Percentiles rank a stretch among this genome's conserved stretches.
phyloP scores from a whole-genome alignment of 1,140 invertebrate genomes.

The Bombus cullumanus region DNA sequence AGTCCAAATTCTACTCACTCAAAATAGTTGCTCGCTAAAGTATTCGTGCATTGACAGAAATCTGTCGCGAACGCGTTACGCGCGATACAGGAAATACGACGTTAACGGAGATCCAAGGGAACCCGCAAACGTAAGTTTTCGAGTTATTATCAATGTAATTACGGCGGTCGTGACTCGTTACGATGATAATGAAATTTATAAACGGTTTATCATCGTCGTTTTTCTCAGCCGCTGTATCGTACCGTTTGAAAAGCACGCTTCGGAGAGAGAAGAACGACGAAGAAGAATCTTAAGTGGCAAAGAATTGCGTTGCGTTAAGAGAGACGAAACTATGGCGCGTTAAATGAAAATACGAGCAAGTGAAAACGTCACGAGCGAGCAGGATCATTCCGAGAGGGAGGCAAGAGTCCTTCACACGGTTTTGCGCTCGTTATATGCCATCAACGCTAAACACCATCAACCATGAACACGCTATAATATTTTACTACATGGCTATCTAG shows the following conservation, averaged over 20 bases:
- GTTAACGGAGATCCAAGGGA: too few species aligned
- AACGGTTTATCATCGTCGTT: too few species aligned
- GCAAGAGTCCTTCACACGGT: constrained; percentile 65
- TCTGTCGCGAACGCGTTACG: background rate
- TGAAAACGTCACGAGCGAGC: constrained; percentile 15
- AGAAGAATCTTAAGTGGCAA: background rate
- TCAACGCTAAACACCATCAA: constrained; percentile 51
- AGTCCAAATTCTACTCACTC: background rate
- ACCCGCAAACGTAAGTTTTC: too few species aligned
- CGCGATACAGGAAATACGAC: fast-evolving
- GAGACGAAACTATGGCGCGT: background rate
- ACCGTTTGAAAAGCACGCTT: background rate
- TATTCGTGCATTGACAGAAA: background rate
- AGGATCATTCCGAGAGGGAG: background rate
- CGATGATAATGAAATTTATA: too few species aligned
- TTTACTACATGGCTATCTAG: constrained; percentile 30
- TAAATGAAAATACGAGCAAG: constrained; percentile 26
- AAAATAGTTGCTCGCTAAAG: background rate
- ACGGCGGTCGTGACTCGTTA: too few species aligned
- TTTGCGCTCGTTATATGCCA: constrained; percentile 63
- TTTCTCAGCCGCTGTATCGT: too few species aligned
- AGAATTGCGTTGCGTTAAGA: background rate
- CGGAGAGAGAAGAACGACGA: too few species aligned
- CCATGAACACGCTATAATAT: constrained; percentile 44
- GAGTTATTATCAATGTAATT: too few species aligned